These are phyloP conservation scores for Archaeoteleia sp. DNA, from an alignment of 2,888 invertebrate genomes.

Conservation along the genomic window DNA sequence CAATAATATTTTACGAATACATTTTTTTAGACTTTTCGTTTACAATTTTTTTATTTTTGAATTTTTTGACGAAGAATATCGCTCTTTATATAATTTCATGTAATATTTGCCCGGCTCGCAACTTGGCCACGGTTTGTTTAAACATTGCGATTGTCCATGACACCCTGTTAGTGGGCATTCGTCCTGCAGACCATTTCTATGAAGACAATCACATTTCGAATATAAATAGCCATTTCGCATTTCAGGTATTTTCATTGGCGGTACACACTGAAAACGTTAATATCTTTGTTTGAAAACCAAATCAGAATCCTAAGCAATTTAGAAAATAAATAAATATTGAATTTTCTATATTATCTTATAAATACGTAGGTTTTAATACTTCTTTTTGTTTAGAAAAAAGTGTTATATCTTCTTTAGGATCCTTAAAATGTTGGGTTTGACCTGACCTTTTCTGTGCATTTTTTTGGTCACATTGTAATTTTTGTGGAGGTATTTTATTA, in stretches of 20 bases:
- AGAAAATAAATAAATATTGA: background rate
- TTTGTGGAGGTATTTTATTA: too few species aligned
- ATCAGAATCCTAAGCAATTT: background rate
- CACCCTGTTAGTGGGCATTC: constrained; percentile 78
- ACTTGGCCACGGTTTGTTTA: constrained; percentile 51
- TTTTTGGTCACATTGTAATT: too few species aligned
- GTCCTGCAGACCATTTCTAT: constrained; percentile 79
- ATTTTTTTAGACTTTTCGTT: too few species aligned
- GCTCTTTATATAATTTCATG: constrained; percentile 27
- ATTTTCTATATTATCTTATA: too few species aligned
- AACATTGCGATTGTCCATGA: constrained; percentile 47
- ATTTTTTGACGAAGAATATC: constrained; percentile 22
- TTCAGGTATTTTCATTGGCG: constrained; percentile 66
- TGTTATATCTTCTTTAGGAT: too few species aligned
- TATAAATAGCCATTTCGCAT: constrained; percentile 77
- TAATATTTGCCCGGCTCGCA: constrained; percentile 52
- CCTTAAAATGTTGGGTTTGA: too few species aligned
- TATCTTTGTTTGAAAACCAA: background rate
- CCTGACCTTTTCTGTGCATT: too few species aligned
- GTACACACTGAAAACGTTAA: constrained; percentile 17
- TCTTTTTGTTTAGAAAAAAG: too few species aligned
- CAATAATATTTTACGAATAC: too few species aligned
- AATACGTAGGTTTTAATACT: too few species aligned
- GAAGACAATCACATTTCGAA: constrained; percentile 78
- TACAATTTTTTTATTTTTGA: too few species aligned